Percentiles rank a stretch among this genome's conserved stretches.
Evolutionary conservation across 2,888 invertebrate genomes (phyloP).

Genomic region (Conomelus anceps): DNA sequence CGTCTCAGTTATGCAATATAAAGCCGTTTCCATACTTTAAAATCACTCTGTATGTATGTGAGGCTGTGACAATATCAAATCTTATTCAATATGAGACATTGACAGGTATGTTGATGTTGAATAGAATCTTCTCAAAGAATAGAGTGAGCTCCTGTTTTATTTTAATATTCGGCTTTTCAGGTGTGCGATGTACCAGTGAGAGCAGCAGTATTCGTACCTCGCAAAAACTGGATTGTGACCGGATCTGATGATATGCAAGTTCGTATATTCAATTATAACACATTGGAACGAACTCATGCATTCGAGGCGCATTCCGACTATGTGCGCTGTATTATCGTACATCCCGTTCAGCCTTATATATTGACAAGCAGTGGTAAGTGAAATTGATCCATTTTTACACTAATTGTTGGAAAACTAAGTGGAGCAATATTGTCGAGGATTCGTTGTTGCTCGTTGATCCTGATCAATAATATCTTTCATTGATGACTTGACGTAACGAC

Average conservation of each 20-base stretch:
- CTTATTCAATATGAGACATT: too few species aligned
- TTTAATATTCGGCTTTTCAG: constrained; percentile 43
- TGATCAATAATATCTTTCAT: background rate
- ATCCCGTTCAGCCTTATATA: constrained; percentile 95
- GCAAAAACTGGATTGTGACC: constrained; percentile 98
- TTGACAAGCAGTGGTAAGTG: constrained; percentile 84
- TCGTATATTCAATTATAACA: constrained; percentile 97
- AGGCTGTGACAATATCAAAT: background rate
- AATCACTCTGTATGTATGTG: too few species aligned
- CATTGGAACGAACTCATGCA: constrained; percentile 87
- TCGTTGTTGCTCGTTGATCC: background rate
- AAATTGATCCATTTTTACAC: background rate
- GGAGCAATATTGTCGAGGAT: too few species aligned
- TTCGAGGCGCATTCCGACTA: constrained; percentile 99
- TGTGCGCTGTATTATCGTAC: constrained; percentile 90
- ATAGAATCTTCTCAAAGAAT: background rate
- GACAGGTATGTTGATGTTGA: background rate
- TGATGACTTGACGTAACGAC: background rate
- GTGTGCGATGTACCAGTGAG: constrained; percentile 93
- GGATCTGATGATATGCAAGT: constrained; percentile 96
- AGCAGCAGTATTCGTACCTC: constrained; percentile 89
- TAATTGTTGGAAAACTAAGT: background rate
- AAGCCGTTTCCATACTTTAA: too few species aligned
- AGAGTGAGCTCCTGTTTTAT: background rate
- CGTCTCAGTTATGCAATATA: too few species aligned